Evolutionary conservation across 2,113 vertebrate genomes (phyloP).

Genomic region (Australoheros scitulus): DNA sequence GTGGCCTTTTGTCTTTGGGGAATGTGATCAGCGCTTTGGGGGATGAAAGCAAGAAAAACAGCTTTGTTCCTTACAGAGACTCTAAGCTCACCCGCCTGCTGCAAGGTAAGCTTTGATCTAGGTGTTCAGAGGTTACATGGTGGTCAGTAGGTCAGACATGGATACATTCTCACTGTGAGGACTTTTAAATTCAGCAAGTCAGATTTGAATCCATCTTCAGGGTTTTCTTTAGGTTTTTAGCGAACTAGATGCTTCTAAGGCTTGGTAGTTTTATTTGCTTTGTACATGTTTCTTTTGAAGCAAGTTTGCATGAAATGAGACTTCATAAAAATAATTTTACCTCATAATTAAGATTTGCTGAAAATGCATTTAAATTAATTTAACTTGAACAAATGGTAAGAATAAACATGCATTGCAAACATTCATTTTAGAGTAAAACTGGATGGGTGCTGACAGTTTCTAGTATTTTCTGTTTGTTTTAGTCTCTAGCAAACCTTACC

Average conservation of each 20-base stretch:
- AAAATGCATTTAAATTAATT: no score
- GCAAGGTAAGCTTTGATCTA: constrained; percentile 84
- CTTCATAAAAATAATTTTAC: not conserved
- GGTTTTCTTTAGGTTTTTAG: not conserved
- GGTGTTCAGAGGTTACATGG: constrained; percentile 5
- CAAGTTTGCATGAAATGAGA: not conserved
- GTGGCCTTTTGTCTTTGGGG: constrained; percentile 91
- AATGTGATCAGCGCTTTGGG: constrained; percentile 98
- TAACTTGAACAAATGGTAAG: no score
- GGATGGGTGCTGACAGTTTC: not conserved
- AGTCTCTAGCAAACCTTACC: not conserved
- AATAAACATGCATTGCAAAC: no score
- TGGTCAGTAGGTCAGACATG: not conserved
- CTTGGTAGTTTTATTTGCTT: not conserved
- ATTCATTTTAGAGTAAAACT: no score
- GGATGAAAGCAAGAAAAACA: constrained; percentile 90
- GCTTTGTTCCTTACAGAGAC: constrained; percentile 96
- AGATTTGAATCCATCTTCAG: no score
- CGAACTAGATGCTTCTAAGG: not conserved
- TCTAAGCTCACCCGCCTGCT: constrained; percentile 94
- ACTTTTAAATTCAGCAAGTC: not conserved
- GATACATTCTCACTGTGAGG: not conserved
- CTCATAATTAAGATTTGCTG: no score
- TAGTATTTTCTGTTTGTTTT: not conserved
- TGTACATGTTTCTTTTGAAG: not conserved